Conservation (phyloP, 2,888 invertebrate species). For the Dolichopus griseipennis region DNA sequence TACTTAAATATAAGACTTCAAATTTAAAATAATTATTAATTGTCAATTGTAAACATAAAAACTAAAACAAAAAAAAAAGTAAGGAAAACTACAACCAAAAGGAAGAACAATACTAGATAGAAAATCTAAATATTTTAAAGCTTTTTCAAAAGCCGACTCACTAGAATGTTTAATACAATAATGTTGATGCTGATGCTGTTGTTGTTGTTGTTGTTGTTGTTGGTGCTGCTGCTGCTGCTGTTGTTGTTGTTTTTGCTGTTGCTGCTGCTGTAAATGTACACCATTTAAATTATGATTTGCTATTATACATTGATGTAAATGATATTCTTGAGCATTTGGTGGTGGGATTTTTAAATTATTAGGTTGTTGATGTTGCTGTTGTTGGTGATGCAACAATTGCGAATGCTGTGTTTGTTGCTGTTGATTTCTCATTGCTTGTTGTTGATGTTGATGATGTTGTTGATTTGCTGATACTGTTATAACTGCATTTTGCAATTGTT, state of each 20-base stretch:
- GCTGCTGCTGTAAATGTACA: slow-evolving; percentile 7
- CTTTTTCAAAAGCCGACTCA: slow-evolving; percentile 15
- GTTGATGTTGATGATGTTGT: no score
- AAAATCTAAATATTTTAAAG: not conserved
- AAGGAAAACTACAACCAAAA: not conserved
- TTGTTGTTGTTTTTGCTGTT: slow-evolving; percentile 12
- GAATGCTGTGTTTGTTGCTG: slow-evolving; percentile 14
- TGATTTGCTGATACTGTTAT: not conserved
- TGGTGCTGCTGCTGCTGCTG: slow-evolving; percentile 11
- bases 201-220: slow-evolving; percentile 11
- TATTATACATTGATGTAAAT: not conserved
- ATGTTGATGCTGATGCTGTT: slow-evolving; percentile 19
- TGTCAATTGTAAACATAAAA: no score
- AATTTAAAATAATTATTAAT: no score
- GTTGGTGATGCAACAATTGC: not conserved
- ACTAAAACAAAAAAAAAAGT: no score
- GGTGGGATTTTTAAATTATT: not conserved
- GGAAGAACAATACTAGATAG: not conserved
- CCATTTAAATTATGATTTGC: slow-evolving; percentile 11
- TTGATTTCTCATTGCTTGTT: slow-evolving; percentile 12
- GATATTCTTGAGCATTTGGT: no score
- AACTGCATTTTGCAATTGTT: no score
- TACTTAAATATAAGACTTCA: no score
- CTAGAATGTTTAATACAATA: slow-evolving; percentile 21
- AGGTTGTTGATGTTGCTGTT: no score